These are phyloP conservation scores for Microtus californicus DNA, from an alignment of 2,797 vertebrate species.

Conservation along the genomic window DNA sequence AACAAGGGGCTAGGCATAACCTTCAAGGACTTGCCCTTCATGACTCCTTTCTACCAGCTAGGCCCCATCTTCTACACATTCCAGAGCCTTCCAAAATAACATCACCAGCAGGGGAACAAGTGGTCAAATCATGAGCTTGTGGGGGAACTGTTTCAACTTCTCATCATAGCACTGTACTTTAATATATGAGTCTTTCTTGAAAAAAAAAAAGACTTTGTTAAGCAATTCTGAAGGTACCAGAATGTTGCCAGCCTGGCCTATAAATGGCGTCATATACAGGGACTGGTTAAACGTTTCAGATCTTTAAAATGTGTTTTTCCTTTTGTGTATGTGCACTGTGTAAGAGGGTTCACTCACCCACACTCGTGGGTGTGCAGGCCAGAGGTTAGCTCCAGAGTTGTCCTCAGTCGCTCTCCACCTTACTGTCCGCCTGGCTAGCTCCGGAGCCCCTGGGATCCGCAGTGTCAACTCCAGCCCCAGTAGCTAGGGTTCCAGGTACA, in stretches of 20 bases:
- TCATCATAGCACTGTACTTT: background rate
- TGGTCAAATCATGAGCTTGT: background rate
- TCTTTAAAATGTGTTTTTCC: background rate
- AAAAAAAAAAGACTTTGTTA: background rate
- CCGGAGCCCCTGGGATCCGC: background rate
- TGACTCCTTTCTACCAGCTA: background rate
- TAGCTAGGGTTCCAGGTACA: background rate
- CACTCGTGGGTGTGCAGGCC: background rate
- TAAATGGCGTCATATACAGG: background rate
- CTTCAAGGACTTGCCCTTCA: background rate
- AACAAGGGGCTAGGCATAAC: background rate
- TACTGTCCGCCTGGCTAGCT: background rate
- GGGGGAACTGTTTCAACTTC: background rate
- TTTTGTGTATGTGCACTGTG: background rate
- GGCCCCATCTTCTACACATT: background rate
- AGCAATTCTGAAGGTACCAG: background rate
- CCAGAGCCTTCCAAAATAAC: background rate
- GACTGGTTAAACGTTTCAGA: background rate
- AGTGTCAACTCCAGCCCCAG: background rate
- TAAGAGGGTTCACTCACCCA: background rate
- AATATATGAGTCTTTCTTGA: constrained; percentile 19
- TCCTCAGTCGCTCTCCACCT: background rate
- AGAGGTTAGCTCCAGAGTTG: background rate
- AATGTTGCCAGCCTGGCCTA: background rate
- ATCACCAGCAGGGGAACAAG: background rate